These are phyloP conservation scores for Marmota flaviventris DNA, from an alignment of 2,113 vertebrate genomes.

Conservation along the genomic window DNA sequence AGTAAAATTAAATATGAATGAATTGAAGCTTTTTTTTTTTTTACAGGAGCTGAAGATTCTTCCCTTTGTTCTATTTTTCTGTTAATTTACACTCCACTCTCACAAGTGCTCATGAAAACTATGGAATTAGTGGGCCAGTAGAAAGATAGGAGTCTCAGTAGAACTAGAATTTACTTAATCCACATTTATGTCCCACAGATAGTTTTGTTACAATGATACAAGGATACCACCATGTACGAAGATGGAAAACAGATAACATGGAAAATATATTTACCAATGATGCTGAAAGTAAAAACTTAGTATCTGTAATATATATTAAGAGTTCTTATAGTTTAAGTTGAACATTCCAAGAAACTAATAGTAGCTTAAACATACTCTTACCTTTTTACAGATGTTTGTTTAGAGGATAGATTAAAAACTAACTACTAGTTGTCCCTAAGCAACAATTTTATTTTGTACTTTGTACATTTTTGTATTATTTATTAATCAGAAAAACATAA, in stretches of 20 bases:
- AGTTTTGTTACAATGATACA: not conserved
- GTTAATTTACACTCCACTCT: slow-evolving; percentile 10
- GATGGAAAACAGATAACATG: not conserved
- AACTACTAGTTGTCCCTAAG: not conserved
- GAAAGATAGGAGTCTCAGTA: slow-evolving; percentile 16
- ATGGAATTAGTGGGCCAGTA: not conserved
- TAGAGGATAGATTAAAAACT: not conserved
- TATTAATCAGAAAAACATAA: slow-evolving; percentile 43
- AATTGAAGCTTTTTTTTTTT: slow-evolving; percentile 70
- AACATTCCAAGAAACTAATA: not conserved
- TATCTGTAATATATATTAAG: not conserved
- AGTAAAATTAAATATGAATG: slow-evolving; percentile 63
- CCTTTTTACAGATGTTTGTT: not conserved
- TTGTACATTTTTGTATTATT: slow-evolving; percentile 50
- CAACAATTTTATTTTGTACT: slow-evolving; percentile 61
- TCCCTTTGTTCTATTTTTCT: slow-evolving; percentile 30
- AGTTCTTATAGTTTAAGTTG: slow-evolving; percentile 34
- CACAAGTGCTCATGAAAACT: slow-evolving; percentile 11
- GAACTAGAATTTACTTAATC: slow-evolving; percentile 33
- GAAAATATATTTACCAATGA: slow-evolving; percentile 1
- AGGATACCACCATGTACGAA: not conserved
- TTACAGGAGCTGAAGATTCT: slow-evolving; percentile 62
- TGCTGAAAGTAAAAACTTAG: not conserved
- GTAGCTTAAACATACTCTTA: not conserved
- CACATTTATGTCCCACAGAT: not conserved